Base-by-base conservation (phyloP, 2,113 vertebrate species). In the Paedocypris sp. region DNA sequence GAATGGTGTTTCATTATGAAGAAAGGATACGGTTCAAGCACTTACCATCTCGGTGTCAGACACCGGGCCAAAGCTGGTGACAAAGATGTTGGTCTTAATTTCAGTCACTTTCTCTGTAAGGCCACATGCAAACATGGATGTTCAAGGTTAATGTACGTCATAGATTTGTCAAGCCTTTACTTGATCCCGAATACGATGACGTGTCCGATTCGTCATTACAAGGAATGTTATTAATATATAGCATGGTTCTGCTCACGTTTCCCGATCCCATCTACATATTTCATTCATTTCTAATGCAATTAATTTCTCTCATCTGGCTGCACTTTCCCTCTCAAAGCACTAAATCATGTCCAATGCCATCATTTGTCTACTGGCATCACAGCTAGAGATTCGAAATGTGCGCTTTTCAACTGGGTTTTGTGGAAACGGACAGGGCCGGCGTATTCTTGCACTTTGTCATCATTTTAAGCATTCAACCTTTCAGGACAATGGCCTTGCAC, bases 1-100 rank as follows among this genome's bases (percentile, higher is more conserved):
- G 11, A 48, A 62, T 51, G 47, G 4, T 22, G 16, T 23, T 35
- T 52, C 41, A 19, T 33, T 19, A 45, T 43, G 13, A 50, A 20
- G 5, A 32, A 52, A 36, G 31, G 2, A 36, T 28, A 20, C 38
- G 36, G 8, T 12, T 46, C 38, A 38, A 26, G 0, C 45, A 79
- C 88, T 77, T 82, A 97, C 94, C 94, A 97, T 97, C 77, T 97
- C 91, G 0, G 91, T 97, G 76, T 97, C 94, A 11, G 94, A 97
- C 46, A 97, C 94, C 0, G 94, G 94, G 43, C 94, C 94, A 22
- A 97, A 97, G 74, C 94, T 97, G 60, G 94, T 97, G 64, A 97
- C 94, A n/a, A 94, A 95, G 83, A 97, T 96, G 81, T 97, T 92
- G 16, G 91, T 97, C 81, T 93, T 91, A 75, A 97, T 94, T 81